Evolutionary conservation across 2,888 invertebrate genomes (phyloP).

Genomic region (Polyommatus iphigenia): DNA sequence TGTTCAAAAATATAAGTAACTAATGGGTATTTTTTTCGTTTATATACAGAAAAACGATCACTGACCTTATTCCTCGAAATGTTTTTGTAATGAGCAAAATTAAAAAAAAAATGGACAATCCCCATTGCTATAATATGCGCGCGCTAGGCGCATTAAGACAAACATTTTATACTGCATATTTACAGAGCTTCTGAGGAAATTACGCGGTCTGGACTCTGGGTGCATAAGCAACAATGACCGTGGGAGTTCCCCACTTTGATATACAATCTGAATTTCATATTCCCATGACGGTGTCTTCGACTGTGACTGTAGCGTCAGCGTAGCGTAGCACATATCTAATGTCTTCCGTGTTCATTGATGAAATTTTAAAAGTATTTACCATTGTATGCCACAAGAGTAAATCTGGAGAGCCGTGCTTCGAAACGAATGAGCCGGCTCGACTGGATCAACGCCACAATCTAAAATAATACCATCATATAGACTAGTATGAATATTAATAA

Average conservation of each 20-base stretch:
- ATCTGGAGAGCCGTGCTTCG: background rate
- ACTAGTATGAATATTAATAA: no score
- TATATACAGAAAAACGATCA: no score
- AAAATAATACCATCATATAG: no score
- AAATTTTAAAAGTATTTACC: background rate
- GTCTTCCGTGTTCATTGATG: background rate
- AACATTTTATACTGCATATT: no score
- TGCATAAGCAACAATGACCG: conserved; percentile 50
- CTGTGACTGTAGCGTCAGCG: conserved; percentile 50
- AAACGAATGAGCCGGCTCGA: background rate
- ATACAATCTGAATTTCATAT: conserved; percentile 58
- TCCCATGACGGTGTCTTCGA: conserved; percentile 72
- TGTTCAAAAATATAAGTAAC: no score
- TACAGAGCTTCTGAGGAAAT: conserved; percentile 31
- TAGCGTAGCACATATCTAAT: conserved; percentile 40
- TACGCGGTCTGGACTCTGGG: conserved; percentile 44
- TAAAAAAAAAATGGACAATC: no score
- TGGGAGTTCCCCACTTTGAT: conserved; percentile 51
- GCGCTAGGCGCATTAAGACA: no score
- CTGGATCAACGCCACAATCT: background rate
- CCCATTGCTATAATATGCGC: no score
- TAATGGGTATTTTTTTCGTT: no score
- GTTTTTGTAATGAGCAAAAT: no score
- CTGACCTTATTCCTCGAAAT: no score
- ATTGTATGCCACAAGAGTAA: background rate